Evolutionary conservation across 2,797 vertebrate species (phyloP).

Genomic region (Periparus ater): DNA sequence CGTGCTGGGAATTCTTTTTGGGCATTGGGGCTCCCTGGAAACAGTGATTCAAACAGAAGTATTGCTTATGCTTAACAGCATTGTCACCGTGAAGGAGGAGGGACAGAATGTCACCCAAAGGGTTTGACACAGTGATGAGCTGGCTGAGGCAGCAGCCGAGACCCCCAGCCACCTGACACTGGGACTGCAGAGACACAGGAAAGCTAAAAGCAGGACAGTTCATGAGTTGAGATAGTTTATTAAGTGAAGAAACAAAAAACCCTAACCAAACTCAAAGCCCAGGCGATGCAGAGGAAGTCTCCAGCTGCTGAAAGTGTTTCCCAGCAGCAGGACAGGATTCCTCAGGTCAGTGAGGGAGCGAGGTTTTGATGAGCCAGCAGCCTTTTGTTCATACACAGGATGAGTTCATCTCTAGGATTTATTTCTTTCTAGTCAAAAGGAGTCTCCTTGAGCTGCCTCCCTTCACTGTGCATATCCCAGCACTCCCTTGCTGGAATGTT

Average conservation of each 20-base stretch:
- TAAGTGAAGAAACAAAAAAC: background rate
- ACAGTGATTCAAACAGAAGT: background rate
- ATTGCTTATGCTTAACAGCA: background rate
- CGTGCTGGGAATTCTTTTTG: background rate
- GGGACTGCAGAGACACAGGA: too few species aligned
- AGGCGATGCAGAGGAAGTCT: background rate
- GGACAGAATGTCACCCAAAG: background rate
- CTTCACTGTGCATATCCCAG: background rate
- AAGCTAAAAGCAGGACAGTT: background rate
- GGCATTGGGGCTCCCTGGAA: background rate
- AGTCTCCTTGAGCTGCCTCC: background rate
- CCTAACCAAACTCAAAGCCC: background rate
- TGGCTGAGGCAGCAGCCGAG: background rate
- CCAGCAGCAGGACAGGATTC: background rate
- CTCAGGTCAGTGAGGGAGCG: background rate
- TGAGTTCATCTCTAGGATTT: rapidly evolving
- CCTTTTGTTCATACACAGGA: background rate
- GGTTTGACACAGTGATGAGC: rapidly evolving
- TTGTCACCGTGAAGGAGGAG: background rate
- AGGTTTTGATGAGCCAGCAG: background rate
- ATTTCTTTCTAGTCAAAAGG: background rate
- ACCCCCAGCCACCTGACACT: rapidly evolving
- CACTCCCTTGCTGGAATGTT: background rate
- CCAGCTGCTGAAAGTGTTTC: background rate
- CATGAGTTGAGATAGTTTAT: rapidly evolving